Base-by-base conservation (phyloP, 2,888 invertebrate genomes). In the Lagria hirta region DNA sequence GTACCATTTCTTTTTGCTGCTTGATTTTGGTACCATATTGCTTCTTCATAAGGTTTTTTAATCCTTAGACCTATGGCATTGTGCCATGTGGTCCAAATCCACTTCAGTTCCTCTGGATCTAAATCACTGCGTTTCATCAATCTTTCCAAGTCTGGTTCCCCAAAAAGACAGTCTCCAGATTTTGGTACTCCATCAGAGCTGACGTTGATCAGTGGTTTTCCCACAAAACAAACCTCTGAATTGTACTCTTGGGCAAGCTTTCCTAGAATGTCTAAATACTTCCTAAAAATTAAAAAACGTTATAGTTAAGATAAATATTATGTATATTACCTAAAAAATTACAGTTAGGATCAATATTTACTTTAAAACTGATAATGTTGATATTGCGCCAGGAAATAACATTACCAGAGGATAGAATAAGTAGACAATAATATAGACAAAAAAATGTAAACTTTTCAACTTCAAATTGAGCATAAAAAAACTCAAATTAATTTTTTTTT, bases 41-140 rank as follows among this genome's bases (percentile, higher is more conserved):
- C 70, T 32, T 68, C 61, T 2, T 66, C 65, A 63, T 79, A 88
- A 2, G 77, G 66, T 8, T 71, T 58, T 43, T 73, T 78, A 65
- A 84, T 78, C 2, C 70, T 65, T 0, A 73, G 73, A 1, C 83
- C 82, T 4, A 83, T 77, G 7, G 72, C 76, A 49, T 82, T 73
- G 48, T 86, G 73, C 86, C 87, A 88, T 3, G 72, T 70, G 8
- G 73, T 62, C 88, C 88, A 88, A 0, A 79, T 70, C 78, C 80
- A 80, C 48, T 56, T 54, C 16, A 62, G 47, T 29, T 66, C 59
- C 7, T 61, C 55, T 1, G 61, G 34, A 45, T 49, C 61, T 11
- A 66, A 43, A 51, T 66, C 61, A 3, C 35, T 47, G 34, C 69
- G 66, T 8, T 71, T 68, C 78, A 84, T 81, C 24, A 84, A 56